Base-by-base conservation (phyloP, 37 sponge, comb jelly and placozoan genomes). In the Bolinopsis microptera region DNA sequence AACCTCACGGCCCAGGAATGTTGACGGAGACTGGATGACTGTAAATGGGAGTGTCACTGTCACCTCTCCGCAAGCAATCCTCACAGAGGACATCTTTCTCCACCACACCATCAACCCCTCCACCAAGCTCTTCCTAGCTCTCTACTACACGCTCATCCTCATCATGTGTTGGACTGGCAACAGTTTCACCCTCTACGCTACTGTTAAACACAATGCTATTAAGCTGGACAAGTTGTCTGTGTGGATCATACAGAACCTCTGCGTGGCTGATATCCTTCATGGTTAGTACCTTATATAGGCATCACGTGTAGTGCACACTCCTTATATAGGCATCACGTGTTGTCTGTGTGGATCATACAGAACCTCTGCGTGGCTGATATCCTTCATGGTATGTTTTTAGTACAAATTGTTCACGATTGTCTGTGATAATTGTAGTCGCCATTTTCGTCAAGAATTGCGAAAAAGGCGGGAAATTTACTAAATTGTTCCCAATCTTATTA, bases 341-440 rank as follows among this genome's bases (percentile, higher is more conserved):
- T 86, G 90, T 86, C 90, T 16, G 61, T 86, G n/a, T 86, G 90
- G 90, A 86, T 86, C 90, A 86, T 86, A 18, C 90, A 86, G 48
- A 86, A 86, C 61, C 48, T 86, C 18, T 86, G 90, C 39, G 90
- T 86, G 26, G 90, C 90, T 24, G 90, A 86, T 25, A 13, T 86
- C 5, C 61, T 86, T 0, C 90, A 86, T 34, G 90, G 90, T 86
- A 40, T n/a, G n/a, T n/a, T n/a, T n/a, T n/a, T n/a, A n/a, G n/a
- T n/a, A n/a, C n/a, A n/a, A n/a, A n/a, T n/a, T n/a, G n/a, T n/a
- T n/a, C n/a, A n/a, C n/a, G n/a, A n/a, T n/a, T n/a, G n/a, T n/a
- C n/a, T n/a, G n/a, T n/a, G n/a, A n/a, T n/a, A n/a, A n/a, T n/a
- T n/a, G n/a, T n/a, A n/a, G n/a, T n/a, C n/a, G n/a, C n/a, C n/a